These are phyloP conservation scores for Zelleria hepariella DNA, from an alignment of 2,888 invertebrate species.

Conservation along the genomic window DNA sequence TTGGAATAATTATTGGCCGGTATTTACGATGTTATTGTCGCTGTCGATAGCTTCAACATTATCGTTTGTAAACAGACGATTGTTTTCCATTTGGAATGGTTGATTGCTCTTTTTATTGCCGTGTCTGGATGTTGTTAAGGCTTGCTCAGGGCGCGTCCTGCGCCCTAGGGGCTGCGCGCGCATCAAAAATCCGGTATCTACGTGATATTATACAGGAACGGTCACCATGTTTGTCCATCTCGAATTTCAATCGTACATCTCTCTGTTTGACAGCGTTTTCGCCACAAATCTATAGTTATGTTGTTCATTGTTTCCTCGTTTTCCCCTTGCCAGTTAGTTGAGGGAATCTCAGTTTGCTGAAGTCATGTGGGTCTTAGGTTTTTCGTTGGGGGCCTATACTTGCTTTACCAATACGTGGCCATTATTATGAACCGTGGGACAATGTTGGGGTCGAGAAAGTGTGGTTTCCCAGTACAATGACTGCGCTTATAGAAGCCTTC, in stretches of 20 bases:
- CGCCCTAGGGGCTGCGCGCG: constrained; percentile 66
- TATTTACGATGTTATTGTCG: no score
- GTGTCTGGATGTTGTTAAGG: constrained; percentile 48
- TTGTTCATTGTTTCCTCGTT: no score
- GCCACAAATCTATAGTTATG: no score
- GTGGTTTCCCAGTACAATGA: neutral
- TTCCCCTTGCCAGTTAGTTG: no score
- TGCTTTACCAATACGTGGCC: no score
- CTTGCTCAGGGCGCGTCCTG: constrained; percentile 51
- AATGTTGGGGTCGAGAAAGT: neutral
- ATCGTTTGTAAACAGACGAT: neutral
- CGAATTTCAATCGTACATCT: neutral
- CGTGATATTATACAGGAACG: neutral
- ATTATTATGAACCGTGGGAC: no score
- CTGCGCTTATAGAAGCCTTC: neutral
- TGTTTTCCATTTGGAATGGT: neutral
- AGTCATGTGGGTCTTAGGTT: no score
- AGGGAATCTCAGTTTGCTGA: no score
- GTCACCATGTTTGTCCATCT: neutral
- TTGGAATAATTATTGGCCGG: neutral
- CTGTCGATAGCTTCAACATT: neutral
- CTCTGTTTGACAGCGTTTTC: neutral
- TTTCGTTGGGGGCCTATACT: no score
- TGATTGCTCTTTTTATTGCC: constrained; percentile 9
- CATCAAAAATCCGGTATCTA: constrained; percentile 30